Conservation (phyloP, 2,113 vertebrate genomes). For the Tetrao urogallus region DNA sequence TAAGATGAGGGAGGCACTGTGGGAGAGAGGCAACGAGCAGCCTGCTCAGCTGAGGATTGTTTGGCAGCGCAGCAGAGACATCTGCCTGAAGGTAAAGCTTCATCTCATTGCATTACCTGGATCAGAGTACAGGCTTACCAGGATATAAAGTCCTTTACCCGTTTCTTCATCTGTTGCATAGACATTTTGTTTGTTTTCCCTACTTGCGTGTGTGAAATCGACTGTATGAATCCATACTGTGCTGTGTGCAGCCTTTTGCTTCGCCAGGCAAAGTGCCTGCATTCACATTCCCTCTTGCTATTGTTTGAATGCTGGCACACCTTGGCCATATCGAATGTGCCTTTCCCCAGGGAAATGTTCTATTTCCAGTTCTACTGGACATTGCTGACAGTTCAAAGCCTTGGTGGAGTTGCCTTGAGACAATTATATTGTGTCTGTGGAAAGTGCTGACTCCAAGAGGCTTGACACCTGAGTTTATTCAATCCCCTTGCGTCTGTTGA, state of each 20-base stretch:
- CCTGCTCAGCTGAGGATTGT: slow-evolving; percentile 85
- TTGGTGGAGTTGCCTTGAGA: not conserved
- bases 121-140: not conserved
- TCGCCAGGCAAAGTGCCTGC: not conserved
- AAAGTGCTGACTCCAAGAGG: not conserved
- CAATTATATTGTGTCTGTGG: not conserved
- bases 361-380: not conserved
- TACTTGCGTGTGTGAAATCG: not conserved
- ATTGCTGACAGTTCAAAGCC: not conserved
- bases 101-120: not conserved
- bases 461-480: not conserved
- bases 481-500: fast-evolving
- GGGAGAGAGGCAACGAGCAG: slow-evolving; percentile 82
- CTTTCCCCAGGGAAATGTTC: not conserved
- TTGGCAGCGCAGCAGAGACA: slow-evolving; percentile 91
- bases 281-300: not conserved
- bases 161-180: fast-evolving
- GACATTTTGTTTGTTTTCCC: not conserved
- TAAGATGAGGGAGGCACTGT: slow-evolving; percentile 82
- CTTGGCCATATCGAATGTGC: not conserved
- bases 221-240: not conserved
- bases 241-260: not conserved
- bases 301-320: not conserved
- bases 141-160: not conserved
- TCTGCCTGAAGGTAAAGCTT: slow-evolving; percentile 88